Evolutionary conservation across 2,888 invertebrate genomes (phyloP), one percentile per base, ranked within the genome.

Genomic region (Saturnia japonica): DNA sequence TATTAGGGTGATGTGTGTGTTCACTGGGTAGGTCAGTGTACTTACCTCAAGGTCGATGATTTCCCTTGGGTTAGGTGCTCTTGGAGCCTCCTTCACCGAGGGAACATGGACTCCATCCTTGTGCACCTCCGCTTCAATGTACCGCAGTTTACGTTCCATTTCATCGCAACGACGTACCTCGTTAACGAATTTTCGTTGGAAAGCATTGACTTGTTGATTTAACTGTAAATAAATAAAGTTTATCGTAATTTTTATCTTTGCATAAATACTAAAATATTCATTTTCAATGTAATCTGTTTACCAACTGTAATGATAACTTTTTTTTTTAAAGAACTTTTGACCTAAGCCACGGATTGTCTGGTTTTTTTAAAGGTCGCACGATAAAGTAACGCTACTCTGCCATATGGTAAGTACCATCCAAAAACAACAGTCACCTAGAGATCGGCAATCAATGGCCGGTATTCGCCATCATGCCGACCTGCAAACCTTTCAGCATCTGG

Each of bases 101-200:
- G 96, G 95, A 83, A 98, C 96, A 54, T 96, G 95, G 40, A 99
- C 97, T 1, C 95, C 95, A 78, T 98, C 98, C 88, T 97, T 98
- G 80, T 95, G 95, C 64, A 98, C 96, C 91, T 98, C 98, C 4
- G 96, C 95, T 87, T 98, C 98, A 85, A 98, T 96, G 91, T 97
- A 98, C 40, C 97, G 95, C 74, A 98, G 93, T 85, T 97, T 97
- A 76, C 98, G 95, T 87, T 98, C 97, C 97, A 98, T 97, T 89
- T 98, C 98, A 87, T 98, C 98, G 91, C 98, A 98, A 76, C 98
- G 95, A 71, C 98, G 95, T 54, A 98, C 97, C 88, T 98, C 98
- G 85, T 96, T 97, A 12, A 98, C 98, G 94, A 98, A 98, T 88
- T 98, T 98, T 76, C 98, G 95, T 95, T 98, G 98, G 90, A 98